These are phyloP conservation scores for Alcedo quadribrachys DNA, from an alignment of 2,797 vertebrate genomes.

Conservation along the genomic window DNA sequence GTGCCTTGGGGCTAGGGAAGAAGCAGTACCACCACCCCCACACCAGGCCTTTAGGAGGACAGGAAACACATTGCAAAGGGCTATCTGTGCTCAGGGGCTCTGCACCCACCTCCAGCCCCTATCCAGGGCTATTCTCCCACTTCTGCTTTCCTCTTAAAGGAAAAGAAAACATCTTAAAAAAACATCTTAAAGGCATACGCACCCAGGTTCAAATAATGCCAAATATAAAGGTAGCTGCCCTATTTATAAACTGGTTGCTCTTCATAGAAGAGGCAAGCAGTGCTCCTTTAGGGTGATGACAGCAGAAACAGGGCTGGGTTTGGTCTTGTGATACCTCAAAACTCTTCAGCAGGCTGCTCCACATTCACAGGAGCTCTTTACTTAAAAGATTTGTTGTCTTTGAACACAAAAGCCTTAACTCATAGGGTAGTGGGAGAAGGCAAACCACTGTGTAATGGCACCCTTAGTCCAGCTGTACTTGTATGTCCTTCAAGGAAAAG, in stretches of 20 bases:
- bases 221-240: not conserved
- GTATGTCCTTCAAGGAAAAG: not conserved
- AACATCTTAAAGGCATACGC: slow-evolving; percentile 18
- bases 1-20: slow-evolving; percentile 31
- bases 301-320: not conserved
- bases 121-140: not conserved
- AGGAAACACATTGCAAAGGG: slow-evolving; percentile 80
- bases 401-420: not conserved
- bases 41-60: not conserved
- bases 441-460: not conserved
- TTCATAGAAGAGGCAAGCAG: not conserved
- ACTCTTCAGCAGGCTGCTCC: not conserved
- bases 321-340: not conserved
- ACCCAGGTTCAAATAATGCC: not conserved
- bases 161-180: too few relatives aligned
- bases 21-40: slow-evolving; percentile 24
- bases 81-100: slow-evolving; percentile 24
- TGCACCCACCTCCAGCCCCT: slow-evolving; percentile 21
- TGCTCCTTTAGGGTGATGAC: not conserved
- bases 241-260: not conserved
- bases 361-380: not conserved
- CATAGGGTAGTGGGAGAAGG: not conserved
- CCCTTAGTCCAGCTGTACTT: not conserved
- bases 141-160: slow-evolving; percentile 68
- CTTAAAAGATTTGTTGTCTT: not conserved